Evolutionary conservation across 2,888 invertebrate species (phyloP).

Genomic region (Lasioglossum leucozonium): DNA sequence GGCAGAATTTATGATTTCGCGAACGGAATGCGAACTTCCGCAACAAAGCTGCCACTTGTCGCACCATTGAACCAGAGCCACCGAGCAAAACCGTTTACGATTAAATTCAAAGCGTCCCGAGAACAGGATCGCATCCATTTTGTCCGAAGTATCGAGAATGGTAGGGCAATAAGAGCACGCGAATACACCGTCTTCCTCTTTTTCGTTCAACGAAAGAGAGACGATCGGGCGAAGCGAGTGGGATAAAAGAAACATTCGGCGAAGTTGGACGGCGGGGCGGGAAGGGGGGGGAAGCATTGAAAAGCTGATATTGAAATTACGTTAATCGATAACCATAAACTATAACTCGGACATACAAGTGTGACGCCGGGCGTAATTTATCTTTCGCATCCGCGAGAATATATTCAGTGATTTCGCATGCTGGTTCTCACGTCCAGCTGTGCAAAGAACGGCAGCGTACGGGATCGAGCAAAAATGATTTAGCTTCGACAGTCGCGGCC

Average conservation of each 20-base stretch:
- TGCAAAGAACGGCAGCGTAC: constrained; percentile 71
- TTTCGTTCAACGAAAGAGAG: neutral
- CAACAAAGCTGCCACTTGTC: neutral
- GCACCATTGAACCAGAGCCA: constrained; percentile 15
- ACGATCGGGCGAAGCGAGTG: neutral
- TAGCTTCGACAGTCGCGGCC: constrained; percentile 75
- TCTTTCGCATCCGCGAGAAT: constrained; percentile 65
- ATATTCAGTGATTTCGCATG: constrained; percentile 69
- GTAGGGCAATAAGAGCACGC: constrained; percentile 24
- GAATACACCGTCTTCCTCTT: constrained; percentile 3
- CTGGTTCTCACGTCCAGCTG: constrained; percentile 71
- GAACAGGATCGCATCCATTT: constrained; percentile 28
- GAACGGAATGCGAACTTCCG: constrained; percentile 6
- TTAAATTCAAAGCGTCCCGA: neutral
- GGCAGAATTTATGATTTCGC: neutral
- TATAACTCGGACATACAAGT: constrained; percentile 51
- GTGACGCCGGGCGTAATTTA: constrained; percentile 63
- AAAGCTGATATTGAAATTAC: constrained; percentile 61
- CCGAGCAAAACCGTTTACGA: neutral
- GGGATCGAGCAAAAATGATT: constrained; percentile 79
- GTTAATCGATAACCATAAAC: constrained; percentile 68
- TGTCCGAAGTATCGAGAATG: constrained; percentile 20
- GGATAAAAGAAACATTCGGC: neutral
- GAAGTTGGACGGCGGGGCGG: neutral
- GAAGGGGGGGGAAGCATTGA: constrained; percentile 17